Base-by-base conservation (phyloP, 2,797 vertebrate genomes). In the Manis pentadactyla region DNA sequence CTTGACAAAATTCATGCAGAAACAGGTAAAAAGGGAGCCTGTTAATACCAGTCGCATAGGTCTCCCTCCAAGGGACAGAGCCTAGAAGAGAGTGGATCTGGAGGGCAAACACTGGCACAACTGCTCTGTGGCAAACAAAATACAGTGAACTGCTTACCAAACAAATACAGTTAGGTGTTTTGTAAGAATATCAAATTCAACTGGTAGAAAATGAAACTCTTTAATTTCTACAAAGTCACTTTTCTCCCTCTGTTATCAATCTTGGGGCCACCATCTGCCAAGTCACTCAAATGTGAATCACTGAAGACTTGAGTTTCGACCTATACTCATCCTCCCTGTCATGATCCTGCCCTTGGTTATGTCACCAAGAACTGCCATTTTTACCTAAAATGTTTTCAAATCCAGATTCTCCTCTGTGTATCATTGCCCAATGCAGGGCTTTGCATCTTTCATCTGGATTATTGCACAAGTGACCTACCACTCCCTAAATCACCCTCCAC, bases 1-100 rank as follows among this genome's bases (percentile, higher is more conserved):
- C 29, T 64, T 75, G 29, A 88, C 34, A 73, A 89, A 81, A 82
- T 89, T 81, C 57, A 86, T 78, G 18, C 31, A 68, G 57, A 95
- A 89, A 46, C 0, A 46, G 34, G 25, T 49, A 25, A 68, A 77
- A 82, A 63, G 37, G 15, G 85, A 73, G n/a, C 21, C 61, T 69
- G 13, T 53, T 59, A 46, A 51, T 85, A 39, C 18, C 39, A 46
- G 13, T 53, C 37, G 27, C 14, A 57, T 0, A 57, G 12, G 27
- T 39, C 2, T 8, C 19, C 25, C 18, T 59, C 63, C 5, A 23
- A 4, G 10, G 15, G 17, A 77, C 25, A 59, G 51, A 69, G 21
- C 37, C 53, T 74, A 3, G 11, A 27, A 78, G 90, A 59, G 7
- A 79, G 39, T 73, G 25, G 83, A 25, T 46, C 49, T 81, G 39